Base-by-base conservation (phyloP, 1,140 invertebrate species). In the Zaprionus nigranus region DNA sequence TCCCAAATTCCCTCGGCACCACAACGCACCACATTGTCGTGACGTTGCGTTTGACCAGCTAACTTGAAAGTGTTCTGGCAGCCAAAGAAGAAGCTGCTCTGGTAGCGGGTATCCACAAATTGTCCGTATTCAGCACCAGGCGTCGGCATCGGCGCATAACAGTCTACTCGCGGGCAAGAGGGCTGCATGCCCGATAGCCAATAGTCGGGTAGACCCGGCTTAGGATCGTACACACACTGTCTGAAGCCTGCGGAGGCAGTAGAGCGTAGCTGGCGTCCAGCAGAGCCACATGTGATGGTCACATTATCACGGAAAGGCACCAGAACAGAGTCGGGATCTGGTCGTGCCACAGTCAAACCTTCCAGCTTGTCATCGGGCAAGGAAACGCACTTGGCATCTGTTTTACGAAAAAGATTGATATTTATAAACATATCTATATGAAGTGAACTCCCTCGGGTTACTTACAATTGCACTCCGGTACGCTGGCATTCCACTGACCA, bases 1-100 rank as follows among this genome's bases (percentile, higher is more conserved):
- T 99, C 98, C 98, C 98, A 99, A 59, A 97, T 96, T 7, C 97
- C 97, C 91, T 98, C 98, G 2, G 96, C 96, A 93, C 97, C 96
- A 93, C 98, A 99, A 60, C 95, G 95, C 0, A 99, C 98, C 20
- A 98, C 96, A 90, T 98, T 98, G 83, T 99, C 98, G 79, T 98
- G 96, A 79, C 96, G 96, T 38, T 95, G 96, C 0, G 97, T 98
- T 94, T 98, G 97, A 4, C 98, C 98, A 28, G 97, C 98, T 24
- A 99, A 93, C 87, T 97, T 98, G 91, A 99, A 99, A 0, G 98
- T 99, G 86, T 98, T 97, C 93, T 99, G 97, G 92, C 98, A 99
- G 38, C 97, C 97, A 91, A 99, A 99, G 94, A 97, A 98, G 93
- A 99, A 99, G 1, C 96, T 98, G 28, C 97, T 97, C 92, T 98